Evolutionary conservation across 1,140 invertebrate genomes (phyloP).

Genomic region (Lamellibrachia luymesi): DNA sequence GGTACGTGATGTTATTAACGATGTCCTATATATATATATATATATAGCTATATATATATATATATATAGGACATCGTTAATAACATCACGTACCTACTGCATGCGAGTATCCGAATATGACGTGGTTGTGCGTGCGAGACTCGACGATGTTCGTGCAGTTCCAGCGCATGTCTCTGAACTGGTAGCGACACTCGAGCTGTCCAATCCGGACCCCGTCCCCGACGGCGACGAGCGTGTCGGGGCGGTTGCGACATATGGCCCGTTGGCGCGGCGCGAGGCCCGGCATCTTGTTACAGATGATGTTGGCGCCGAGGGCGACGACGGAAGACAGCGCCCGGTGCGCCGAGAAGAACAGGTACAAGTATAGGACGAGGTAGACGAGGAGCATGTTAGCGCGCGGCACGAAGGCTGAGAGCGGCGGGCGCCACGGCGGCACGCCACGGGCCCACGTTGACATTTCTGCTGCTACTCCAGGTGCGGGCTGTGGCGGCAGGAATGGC

Average conservation of each 20-base stretch:
- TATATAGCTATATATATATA: not conserved
- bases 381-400: conserved; percentile 1
- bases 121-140: conserved; percentile 62
- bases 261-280: conserved; percentile 80
- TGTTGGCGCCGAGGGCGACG: conserved; percentile 71
- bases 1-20: not conserved
- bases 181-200: conserved; percentile 69
- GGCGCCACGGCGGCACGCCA: not conserved
- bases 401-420: not conserved
- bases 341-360: conserved; percentile 2
- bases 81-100: not conserved
- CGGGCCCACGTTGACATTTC: not conserved
- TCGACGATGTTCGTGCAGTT: conserved; percentile 81
- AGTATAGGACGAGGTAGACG: conserved; percentile 10
- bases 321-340: conserved; percentile 45
- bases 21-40: not conserved
- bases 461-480: not conserved
- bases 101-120: conserved; percentile 61
- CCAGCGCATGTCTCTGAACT: conserved; percentile 80
- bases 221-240: conserved; percentile 81
- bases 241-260: conserved; percentile 76
- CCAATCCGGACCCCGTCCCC: conserved; percentile 80
- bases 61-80: not conserved
- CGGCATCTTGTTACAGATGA: conserved; percentile 79
- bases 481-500: not conserved